These are phyloP conservation scores for Notodonta ziczac DNA, from an alignment of 2,888 invertebrate genomes.

Conservation along the genomic window DNA sequence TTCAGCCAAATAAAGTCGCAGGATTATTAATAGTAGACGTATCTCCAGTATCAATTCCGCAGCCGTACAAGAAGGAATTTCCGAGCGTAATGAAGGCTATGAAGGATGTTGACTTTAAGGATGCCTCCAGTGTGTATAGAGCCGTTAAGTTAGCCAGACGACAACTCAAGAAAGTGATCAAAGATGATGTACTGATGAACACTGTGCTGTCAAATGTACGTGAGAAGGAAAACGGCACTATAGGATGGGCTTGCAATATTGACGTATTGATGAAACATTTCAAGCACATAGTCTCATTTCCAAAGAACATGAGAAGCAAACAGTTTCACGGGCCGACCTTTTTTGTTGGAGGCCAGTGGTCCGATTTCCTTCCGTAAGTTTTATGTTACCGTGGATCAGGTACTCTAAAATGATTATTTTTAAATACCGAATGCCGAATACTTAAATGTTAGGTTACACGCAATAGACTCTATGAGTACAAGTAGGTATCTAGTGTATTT, in stretches of 20 bases:
- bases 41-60: slow-evolving; percentile 84
- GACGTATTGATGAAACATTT: slow-evolving; percentile 87
- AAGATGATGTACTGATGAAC: slow-evolving; percentile 85
- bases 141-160: slow-evolving; percentile 52
- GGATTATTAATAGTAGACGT: slow-evolving; percentile 88
- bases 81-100: slow-evolving; percentile 85
- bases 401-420: too few species aligned
- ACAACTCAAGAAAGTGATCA: slow-evolving; percentile 46
- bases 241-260: slow-evolving; percentile 91
- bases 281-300: slow-evolving; percentile 86
- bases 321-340: slow-evolving; percentile 87
- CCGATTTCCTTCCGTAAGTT: slow-evolving; percentile 90
- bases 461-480: too few species aligned
- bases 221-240: slow-evolving; percentile 62
- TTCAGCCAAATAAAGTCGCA: slow-evolving; percentile 83
- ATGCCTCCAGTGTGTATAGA: slow-evolving; percentile 41
- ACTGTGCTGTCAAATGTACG: slow-evolving; percentile 78
- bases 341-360: slow-evolving; percentile 93
- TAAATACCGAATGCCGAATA: too few species aligned
- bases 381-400: too few species aligned
- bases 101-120: slow-evolving; percentile 56
- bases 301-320: slow-evolving; percentile 60
- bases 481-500: too few species aligned
- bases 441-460: too few species aligned
- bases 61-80: slow-evolving; percentile 77